A percentile compares a stretch with the other conserved stretches of the same genome.
Evolutionary conservation across 2,797 vertebrate genomes (phyloP).

Genomic region (Siniperca undulata): DNA sequence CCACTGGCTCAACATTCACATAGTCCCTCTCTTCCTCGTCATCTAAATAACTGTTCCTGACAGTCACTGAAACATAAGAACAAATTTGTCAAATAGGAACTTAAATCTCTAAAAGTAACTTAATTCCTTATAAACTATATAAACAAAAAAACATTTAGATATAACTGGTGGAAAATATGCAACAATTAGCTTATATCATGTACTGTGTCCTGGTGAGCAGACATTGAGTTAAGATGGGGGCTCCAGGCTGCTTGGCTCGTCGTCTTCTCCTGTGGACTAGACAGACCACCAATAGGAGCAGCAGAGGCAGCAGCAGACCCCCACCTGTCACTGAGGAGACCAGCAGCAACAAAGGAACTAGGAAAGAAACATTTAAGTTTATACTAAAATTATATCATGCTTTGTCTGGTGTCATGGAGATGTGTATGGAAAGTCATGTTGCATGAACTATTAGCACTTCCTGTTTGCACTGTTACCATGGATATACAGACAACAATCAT

Average conservation of each 20-base stretch:
- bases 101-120: no score
- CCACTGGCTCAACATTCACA: neutral
- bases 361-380: neutral
- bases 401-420: no score
- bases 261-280: neutral
- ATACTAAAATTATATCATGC: no score
- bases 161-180: no score
- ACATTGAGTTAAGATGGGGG: slow-evolving; percentile 9
- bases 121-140: no score
- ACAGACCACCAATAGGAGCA: neutral
- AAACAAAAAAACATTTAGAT: no score
- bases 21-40: neutral
- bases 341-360: slow-evolving; percentile 17
- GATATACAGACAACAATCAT: no score
- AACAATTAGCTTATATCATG: neutral
- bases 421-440: no score
- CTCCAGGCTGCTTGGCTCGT: neutral
- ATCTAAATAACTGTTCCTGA: neutral
- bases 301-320: neutral
- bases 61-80: neutral
- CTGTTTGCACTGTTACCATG: no score
- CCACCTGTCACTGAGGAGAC: neutral
- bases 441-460: no score
- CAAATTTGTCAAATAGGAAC: neutral
- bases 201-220: neutral